These are phyloP conservation scores for Natrix natrix DNA, from an alignment of 2,797 vertebrate species.

Conservation along the genomic window DNA sequence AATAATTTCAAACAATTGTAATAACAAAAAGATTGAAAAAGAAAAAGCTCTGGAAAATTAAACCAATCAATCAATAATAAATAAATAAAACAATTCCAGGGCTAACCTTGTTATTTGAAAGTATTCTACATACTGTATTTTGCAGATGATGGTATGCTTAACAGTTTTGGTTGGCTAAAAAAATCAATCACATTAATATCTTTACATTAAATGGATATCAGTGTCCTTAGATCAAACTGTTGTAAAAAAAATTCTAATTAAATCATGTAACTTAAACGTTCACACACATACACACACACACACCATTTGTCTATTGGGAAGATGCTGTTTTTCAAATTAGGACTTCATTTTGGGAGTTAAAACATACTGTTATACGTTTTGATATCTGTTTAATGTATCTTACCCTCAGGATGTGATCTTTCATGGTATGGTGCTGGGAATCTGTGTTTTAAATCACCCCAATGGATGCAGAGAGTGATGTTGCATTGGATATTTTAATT, in stretches of 20 bases:
- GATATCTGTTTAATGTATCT: slow-evolving; percentile 50
- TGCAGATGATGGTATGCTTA: not conserved
- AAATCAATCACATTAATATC: not conserved
- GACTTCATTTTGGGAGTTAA: slow-evolving; percentile 20
- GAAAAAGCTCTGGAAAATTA: not conserved
- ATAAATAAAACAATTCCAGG: not conserved
- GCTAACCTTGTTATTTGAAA: not conserved
- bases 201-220: not conserved
- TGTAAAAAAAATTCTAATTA: not conserved
- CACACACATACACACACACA: not conserved
- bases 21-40: not conserved
- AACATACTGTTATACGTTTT: not conserved
- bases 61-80: not conserved
- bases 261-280: not conserved
- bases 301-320: not conserved
- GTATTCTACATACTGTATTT: not conserved
- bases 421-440: slow-evolving; percentile 78
- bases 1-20: not conserved
- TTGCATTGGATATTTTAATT: slow-evolving; percentile 95
- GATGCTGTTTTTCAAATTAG: slow-evolving; percentile 25
- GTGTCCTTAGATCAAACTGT: not conserved
- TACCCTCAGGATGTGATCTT: slow-evolving; percentile 74
- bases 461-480: slow-evolving; percentile 95
- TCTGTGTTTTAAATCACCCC: slow-evolving; percentile 74
- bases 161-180: not conserved